Percentiles rank a stretch among this genome's conserved stretches.
These are phyloP conservation scores for Notothenia coriiceps DNA, from an alignment of 2,113 vertebrate species.

Conservation along the genomic window DNA sequence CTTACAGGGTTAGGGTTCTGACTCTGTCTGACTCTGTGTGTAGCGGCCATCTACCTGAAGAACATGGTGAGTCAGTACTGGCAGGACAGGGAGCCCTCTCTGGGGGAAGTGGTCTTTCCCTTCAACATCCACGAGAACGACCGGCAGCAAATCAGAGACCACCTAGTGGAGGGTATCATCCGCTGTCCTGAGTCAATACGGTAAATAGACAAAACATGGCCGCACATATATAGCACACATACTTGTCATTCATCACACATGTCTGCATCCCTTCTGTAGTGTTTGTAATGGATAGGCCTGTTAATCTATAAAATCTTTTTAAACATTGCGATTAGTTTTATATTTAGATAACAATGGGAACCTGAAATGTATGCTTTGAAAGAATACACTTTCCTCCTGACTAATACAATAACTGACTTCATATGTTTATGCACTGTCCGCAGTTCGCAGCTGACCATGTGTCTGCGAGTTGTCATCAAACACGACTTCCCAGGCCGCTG, in stretches of 20 bases:
- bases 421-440: neutral
- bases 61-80: slow-evolving; percentile 99
- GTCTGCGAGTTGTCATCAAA: slow-evolving; percentile 94
- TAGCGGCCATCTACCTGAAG: slow-evolving; percentile 98
- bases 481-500: slow-evolving; percentile 97
- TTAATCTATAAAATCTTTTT: neutral
- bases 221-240: neutral
- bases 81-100: slow-evolving; percentile 93
- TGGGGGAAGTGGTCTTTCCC: slow-evolving; percentile 91
- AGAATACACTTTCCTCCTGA: neutral
- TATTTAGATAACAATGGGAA: neutral
- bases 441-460: slow-evolving; percentile 96
- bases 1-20: too few species aligned
- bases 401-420: neutral
- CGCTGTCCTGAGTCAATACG: slow-evolving; percentile 95
- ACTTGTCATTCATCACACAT: neutral
- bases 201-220: slow-evolving; percentile 70
- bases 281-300: neutral
- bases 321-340: too few species aligned
- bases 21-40: neutral
- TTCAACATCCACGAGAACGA: slow-evolving; percentile 99
- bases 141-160: slow-evolving; percentile 94
- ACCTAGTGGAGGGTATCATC: slow-evolving; percentile 96
- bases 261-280: neutral
- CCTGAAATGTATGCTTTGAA: neutral